Base-by-base conservation (phyloP, 2,113 vertebrate species). In the Typhlomys cinereus region DNA sequence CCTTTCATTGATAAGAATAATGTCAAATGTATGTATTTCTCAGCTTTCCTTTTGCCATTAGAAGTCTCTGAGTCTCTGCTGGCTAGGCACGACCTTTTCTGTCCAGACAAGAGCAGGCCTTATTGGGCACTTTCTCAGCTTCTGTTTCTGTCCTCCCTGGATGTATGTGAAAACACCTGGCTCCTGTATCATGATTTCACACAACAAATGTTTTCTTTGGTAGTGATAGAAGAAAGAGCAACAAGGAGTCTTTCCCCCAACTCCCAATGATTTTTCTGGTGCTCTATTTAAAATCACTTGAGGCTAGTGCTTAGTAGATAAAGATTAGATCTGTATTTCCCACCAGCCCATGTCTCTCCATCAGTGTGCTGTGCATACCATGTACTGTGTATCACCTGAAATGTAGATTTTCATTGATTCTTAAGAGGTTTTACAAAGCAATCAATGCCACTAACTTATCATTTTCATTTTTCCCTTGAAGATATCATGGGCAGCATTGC, bases 341-440 rank as follows among this genome's bases (percentile, higher is more conserved):
- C 39, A 20, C 71, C 3, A 21, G 3, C 2, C 12, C 21, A 27
- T 34, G 1, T 79, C 8, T 85, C 14, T 85, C 52, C 36, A 0
- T 67, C 76, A 78, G 7, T 34, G 4, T 59, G n/a, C n/a, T 57
- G 0, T n/a, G 1, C 1, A 31, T 36, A 52, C 17, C 44, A 17
- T 46, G 44, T 46, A 25, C 7, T 84, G 79, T 15, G 70, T 73
- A 44, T 61, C 34, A 93, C 17, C 17, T 62, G 34, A 86, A 67
- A 87, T 57, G 18, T 54, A n/a, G 36, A 41, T 75, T 75, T 71
- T 52, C 64, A 66, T 74, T 88, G 41, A 57, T 80, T 83, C 52
- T 61, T 76, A 79, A 64, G 57, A 90, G 54, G 29, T 78, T 93
- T 88, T 66, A 50, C 46, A 74, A 89, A 96, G 54, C 14, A 46